Conservation (phyloP, 2,797 vertebrate species). For the Neosilurus mollespiculum region DNA sequence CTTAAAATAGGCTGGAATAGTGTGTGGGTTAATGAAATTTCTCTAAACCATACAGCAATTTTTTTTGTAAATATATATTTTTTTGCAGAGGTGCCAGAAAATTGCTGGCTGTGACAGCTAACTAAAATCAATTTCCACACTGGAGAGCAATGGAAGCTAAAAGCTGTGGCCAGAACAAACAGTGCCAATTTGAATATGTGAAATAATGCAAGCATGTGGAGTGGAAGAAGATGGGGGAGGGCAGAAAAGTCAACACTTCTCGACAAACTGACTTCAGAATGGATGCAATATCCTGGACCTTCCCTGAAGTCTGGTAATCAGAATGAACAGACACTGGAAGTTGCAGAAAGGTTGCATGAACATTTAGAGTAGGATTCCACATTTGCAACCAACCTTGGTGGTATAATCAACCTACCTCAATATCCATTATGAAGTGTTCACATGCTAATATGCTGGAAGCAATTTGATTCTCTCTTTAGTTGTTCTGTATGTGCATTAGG, state of each 20-base stretch:
- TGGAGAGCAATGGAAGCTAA: slow-evolving; percentile 61
- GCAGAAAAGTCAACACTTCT: slow-evolving; percentile 48
- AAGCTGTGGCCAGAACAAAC: slow-evolving; percentile 62
- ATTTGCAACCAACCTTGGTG: slow-evolving; percentile 29
- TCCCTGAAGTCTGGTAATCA: slow-evolving; percentile 52
- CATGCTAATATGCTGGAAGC: slow-evolving; percentile 34
- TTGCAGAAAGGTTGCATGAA: slow-evolving; percentile 41
- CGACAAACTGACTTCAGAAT: slow-evolving; percentile 50
- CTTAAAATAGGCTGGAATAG: slow-evolving; percentile 46
- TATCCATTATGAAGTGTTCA: slow-evolving; percentile 42
- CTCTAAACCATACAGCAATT: slow-evolving; percentile 54
- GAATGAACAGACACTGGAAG: slow-evolving; percentile 50
- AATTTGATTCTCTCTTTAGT: slow-evolving; percentile 34
- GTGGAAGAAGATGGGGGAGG: slow-evolving; percentile 47
- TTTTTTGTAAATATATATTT: slow-evolving; percentile 59
- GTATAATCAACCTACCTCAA: slow-evolving; percentile 38
- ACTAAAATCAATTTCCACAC: slow-evolving; percentile 66
- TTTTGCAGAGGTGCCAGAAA: slow-evolving; percentile 62
- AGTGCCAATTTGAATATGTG: slow-evolving; percentile 62
- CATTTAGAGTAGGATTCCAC: slow-evolving; percentile 25
- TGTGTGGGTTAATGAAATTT: slow-evolving; percentile 61
- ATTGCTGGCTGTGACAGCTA: slow-evolving; percentile 63
- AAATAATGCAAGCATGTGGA: slow-evolving; percentile 59
- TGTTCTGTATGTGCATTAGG: slow-evolving; percentile 30
- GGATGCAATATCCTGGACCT: slow-evolving; percentile 47